A percentile compares a stretch with the other conserved stretches of the same genome.
These are phyloP conservation scores for Lordiphosa clarofinis DNA, from an alignment of 1,140 invertebrate species.

Conservation along the genomic window DNA sequence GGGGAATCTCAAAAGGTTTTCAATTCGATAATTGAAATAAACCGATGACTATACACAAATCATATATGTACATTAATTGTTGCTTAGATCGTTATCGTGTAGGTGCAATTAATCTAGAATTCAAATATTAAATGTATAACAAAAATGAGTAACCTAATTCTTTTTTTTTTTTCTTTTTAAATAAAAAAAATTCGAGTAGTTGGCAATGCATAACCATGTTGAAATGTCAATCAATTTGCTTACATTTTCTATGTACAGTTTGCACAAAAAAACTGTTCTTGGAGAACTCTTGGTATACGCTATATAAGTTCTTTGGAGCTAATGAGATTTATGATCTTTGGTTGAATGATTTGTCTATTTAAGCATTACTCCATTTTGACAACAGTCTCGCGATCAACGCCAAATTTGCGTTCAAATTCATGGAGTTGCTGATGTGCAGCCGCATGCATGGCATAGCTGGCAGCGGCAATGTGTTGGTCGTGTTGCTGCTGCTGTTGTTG, in stretches of 20 bases:
- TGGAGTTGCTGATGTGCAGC: slow-evolving; percentile 58
- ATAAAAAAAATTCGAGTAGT: slow-evolving; percentile 65
- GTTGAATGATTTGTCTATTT: slow-evolving; percentile 16
- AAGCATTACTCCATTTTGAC: slow-evolving; percentile 69
- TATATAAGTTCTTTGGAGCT: slow-evolving; percentile 68
- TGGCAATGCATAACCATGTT: slow-evolving; percentile 8
- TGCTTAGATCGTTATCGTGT: neutral
- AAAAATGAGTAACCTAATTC: too few species aligned
- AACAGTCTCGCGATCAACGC: slow-evolving; percentile 63
- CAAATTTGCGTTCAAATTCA: slow-evolving; percentile 63
- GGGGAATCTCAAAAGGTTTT: slow-evolving; percentile 61
- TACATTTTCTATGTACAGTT: slow-evolving; percentile 52
- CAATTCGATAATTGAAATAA: slow-evolving; percentile 41
- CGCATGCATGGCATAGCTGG: slow-evolving; percentile 54
- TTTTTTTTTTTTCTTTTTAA: slow-evolving; percentile 15
- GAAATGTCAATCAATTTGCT: slow-evolving; percentile 47
- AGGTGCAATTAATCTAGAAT: slow-evolving; percentile 51
- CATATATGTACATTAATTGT: slow-evolving; percentile 6
- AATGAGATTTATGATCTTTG: slow-evolving; percentile 67
- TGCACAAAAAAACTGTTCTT: slow-evolving; percentile 37
- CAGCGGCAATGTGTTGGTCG: slow-evolving; percentile 51
- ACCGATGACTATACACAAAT: slow-evolving; percentile 8
- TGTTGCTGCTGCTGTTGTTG: slow-evolving; percentile 50
- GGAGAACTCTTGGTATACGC: slow-evolving; percentile 55
- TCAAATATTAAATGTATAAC: neutral